Base-by-base conservation (phyloP, 2,113 vertebrate genomes). In the Hymenochirus boettgeri region DNA sequence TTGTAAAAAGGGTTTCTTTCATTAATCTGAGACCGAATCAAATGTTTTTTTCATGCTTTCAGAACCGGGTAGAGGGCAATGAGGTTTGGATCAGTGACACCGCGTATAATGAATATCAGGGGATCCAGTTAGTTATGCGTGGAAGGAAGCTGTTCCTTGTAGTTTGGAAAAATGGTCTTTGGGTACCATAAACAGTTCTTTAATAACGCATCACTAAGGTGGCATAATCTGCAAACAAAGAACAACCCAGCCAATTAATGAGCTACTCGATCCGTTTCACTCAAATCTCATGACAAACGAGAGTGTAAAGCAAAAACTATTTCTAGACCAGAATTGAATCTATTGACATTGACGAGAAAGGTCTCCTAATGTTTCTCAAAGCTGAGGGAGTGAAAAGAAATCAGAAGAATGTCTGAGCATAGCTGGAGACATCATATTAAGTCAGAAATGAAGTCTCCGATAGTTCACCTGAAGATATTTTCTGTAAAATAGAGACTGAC, bases 71-170 rank as follows among this genome's bases (percentile, higher is more conserved):
- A 17, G 42, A 7, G 37, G n/a, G 17, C 10, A 18, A 37, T 26
- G 21, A 19, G 19, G 17, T 47, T 17, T 48, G 37, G 29, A 51
- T 27, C n/a, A n/a, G n/a, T 25, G 52, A 54, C 17, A 9, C 9
- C 17, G n/a, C 3, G n/a, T n/a, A 17, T 6, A 7, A 54, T 29
- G 11, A n/a, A 17, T 29, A 29, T 29, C 24, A 29, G n/a, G n/a
- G 24, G 21, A 57, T 35, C 5, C 26, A 15, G 22, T 3, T 57
- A 25, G 42, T 48, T 11, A 13, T 15, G 7, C 22, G 18, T 52
- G 3, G 10, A 57, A 65, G 65, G 90, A 88, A 56, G 85, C 90
- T 22, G 73, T 92, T 69, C 76, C 91, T 70, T 80, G 79, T 21
- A 85, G 72, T 55, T 72, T 82, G 46, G 73, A 78, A 72, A 78